A percentile compares a stretch with the other conserved stretches of the same genome.
Conservation (phyloP, 2,797 vertebrate species). For the Pampus argenteus region DNA sequence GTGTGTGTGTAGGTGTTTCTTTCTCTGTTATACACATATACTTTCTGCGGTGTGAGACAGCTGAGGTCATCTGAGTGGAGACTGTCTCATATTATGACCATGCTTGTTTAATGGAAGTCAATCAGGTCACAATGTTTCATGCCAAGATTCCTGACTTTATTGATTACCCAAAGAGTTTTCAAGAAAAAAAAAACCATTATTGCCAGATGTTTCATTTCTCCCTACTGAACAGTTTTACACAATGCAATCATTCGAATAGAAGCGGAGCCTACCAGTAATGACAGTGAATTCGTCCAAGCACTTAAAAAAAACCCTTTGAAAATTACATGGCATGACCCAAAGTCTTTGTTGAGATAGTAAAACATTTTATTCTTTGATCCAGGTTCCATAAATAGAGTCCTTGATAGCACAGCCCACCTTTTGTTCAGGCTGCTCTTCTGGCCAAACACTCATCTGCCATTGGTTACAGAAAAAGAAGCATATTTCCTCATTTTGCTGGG, state of each 20-base stretch:
- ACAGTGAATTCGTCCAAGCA: not conserved
- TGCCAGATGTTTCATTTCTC: slow-evolving; percentile 50
- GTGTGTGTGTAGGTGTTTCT: slow-evolving; percentile 71
- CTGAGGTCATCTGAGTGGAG: slow-evolving; percentile 79
- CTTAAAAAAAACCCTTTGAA: slow-evolving; percentile 4
- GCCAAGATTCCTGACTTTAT: slow-evolving; percentile 55
- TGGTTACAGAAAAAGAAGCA: slow-evolving; percentile 54
- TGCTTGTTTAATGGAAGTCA: slow-evolving; percentile 61
- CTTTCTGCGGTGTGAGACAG: slow-evolving; percentile 64
- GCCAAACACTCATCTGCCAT: slow-evolving; percentile 59
- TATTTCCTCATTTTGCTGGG: slow-evolving; percentile 71
- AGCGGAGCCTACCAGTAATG: not conserved
- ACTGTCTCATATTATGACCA: slow-evolving; percentile 47
- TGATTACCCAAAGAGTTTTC: slow-evolving; percentile 53
- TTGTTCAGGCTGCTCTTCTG: slow-evolving; percentile 22
- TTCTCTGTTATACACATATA: slow-evolving; percentile 79
- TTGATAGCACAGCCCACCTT: slow-evolving; percentile 35
- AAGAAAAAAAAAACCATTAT: slow-evolving; percentile 43
- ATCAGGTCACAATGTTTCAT: slow-evolving; percentile 26
- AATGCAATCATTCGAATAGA: slow-evolving; percentile 8
- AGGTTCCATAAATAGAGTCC: slow-evolving; percentile 40
- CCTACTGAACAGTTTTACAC: slow-evolving; percentile 12
- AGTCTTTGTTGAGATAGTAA: slow-evolving; percentile 14
- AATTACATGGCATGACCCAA: slow-evolving; percentile 10
- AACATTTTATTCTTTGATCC: slow-evolving; percentile 27